phyloP scores from a whole-genome alignment of 2,797 vertebrate genomes.

The Silurus aristotelis region DNA sequence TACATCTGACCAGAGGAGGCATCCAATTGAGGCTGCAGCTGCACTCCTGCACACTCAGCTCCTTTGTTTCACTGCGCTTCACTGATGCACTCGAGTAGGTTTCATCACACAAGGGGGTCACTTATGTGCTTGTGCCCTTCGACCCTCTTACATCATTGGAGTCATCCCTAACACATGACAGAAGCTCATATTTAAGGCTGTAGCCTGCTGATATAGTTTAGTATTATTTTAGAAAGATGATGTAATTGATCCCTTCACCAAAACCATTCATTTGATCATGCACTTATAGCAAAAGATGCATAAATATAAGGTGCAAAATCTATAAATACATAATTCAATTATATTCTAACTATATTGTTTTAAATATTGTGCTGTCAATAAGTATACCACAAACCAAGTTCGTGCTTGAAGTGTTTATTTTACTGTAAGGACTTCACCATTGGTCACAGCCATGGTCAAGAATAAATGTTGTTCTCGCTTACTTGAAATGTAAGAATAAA shows the following conservation, averaged over 20 bases:
- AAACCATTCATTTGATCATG: background rate
- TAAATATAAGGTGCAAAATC: background rate
- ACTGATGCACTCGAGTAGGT: constrained; percentile 63
- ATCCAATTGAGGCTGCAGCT: constrained; percentile 74
- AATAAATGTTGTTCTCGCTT: background rate
- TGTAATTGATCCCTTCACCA: background rate
- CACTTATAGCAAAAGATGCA: background rate
- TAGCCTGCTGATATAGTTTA: background rate
- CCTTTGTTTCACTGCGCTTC: constrained; percentile 76
- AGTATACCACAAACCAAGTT: too few species aligned
- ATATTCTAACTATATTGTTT: background rate
- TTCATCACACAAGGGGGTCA: constrained; percentile 43
- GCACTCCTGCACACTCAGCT: constrained; percentile 74
- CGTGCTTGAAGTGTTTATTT: too few species aligned
- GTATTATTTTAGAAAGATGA: background rate
- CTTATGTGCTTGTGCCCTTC: constrained; percentile 38
- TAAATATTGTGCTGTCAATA: background rate
- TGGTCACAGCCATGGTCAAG: background rate
- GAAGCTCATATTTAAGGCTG: background rate
- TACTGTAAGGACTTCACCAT: background rate
- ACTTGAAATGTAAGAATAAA: background rate
- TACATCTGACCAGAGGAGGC: constrained; percentile 67
- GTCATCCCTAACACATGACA: constrained; percentile 14
- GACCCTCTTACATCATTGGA: constrained; percentile 28
- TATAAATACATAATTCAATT: background rate